Base-by-base conservation (phyloP, 2,797 vertebrate genomes). In the Enteromius treurensis region DNA sequence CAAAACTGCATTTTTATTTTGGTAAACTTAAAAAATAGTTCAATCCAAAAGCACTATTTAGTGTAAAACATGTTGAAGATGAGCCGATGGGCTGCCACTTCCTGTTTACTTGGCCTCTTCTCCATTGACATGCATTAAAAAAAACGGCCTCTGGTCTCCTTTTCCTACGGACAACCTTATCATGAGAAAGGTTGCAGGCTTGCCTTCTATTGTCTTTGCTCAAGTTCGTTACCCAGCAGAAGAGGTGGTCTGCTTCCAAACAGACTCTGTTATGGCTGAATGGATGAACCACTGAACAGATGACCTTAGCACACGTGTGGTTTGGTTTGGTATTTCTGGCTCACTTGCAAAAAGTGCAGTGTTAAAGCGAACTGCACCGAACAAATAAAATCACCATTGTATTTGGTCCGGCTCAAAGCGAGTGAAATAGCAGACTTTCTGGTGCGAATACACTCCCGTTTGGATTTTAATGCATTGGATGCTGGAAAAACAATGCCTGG, bases 401-500 rank as follows among this genome's bases (percentile, higher is more conserved):
- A 60, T 60, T 26, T 60, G 55, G n/a, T 26, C n/a, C 1, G 4
- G n/a, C 11, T 23, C 55, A 26, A 26, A 26, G 11, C n/a, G 13
- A 23, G n/a, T 23, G n/a, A 58, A 58, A n/a, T 4, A 58, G 9
- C 55, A 26, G n/a, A 60, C 23, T 60, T 60, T 26, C 55, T 26
- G 55, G 55, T 60, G 55, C 26, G 55, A 26, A 26, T 26, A 60
- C 55, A 11, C n/a, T 1, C 55, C 53, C 7, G 5, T 15, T 15
- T 3, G 3, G 65, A n/a, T 26, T 80, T 45, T 19, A 67, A 53
- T 7, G 37, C 40, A 47, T 2, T 3, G 2, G 15, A 58, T 21
- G 14, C 37, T 81, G 13, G 19, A 23, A 60, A n/a, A 47, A 74
- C 87, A 90, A 90, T 74, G 86, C 83, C 81, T 79, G 84, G 70